Conservation (phyloP, 1,140 invertebrate genomes). For the Anthonomus grandis region DNA sequence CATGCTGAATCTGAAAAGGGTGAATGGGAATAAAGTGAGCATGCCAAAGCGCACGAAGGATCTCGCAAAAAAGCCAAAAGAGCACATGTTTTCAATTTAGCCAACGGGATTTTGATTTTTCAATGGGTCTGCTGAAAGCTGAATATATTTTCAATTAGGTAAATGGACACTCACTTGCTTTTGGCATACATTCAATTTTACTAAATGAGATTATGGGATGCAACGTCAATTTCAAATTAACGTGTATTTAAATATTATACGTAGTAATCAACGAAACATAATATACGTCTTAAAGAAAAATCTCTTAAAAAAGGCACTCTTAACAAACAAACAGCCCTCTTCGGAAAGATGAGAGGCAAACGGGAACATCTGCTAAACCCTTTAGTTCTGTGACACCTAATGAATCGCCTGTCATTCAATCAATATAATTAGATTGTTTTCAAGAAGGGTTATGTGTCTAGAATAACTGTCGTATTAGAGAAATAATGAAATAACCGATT, state of each 20-base stretch:
- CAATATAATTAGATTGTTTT: conserved; percentile 50
- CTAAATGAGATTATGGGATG: too few species aligned
- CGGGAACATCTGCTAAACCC: neutral
- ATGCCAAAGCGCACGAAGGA: conserved; percentile 8
- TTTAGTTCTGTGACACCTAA: conserved; percentile 47
- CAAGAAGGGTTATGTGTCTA: conserved; percentile 46
- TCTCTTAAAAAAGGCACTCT: too few species aligned
- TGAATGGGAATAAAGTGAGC: conserved; percentile 27
- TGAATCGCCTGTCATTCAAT: conserved; percentile 51
- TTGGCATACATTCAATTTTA: too few species aligned
- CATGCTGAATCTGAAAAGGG: conserved; percentile 12
- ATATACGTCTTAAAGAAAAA: too few species aligned
- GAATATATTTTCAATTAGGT: conserved; percentile 47
- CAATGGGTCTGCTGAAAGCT: conserved; percentile 39
- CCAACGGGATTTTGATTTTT: conserved; percentile 42
- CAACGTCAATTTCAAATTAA: too few species aligned
- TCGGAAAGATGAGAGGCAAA: neutral
- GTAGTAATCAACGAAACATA: too few species aligned
- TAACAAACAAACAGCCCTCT: too few species aligned
- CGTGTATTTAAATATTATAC: too few species aligned
- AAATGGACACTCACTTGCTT: conserved; percentile 45
- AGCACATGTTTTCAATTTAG: conserved; percentile 39
- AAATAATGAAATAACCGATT: conserved; percentile 46
- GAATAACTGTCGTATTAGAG: conserved; percentile 45
- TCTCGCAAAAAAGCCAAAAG: conserved; percentile 32